Percentiles rank a stretch among this genome's conserved stretches.
Conservation (phyloP, 2,113 vertebrate species). For the Etheostoma spectabile region DNA sequence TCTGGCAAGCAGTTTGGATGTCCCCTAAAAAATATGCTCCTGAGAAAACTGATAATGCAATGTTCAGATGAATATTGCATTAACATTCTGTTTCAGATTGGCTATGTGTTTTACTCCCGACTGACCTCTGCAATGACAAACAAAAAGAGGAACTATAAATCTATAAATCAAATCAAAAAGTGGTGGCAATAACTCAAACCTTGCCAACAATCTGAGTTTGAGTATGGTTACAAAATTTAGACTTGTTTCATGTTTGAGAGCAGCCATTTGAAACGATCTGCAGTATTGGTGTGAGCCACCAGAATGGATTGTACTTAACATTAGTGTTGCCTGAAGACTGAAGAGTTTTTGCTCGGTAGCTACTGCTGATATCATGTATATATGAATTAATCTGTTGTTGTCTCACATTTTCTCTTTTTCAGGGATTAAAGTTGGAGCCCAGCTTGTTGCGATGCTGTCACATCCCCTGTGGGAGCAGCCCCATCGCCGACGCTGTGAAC, state of each 20-base stretch:
- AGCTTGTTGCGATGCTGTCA: constrained; percentile 92
- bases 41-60: too few relatives aligned
- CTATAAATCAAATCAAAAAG: too few relatives aligned
- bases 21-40: too few relatives aligned
- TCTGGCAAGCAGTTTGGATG: too few relatives aligned
- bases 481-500: constrained; percentile 80
- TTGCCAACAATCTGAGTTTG: too few relatives aligned
- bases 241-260: not conserved
- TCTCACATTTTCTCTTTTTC: constrained; percentile 44
- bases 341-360: not conserved
- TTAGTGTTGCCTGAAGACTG: not conserved
- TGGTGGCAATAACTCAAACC: too few relatives aligned
- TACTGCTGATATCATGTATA: not conserved
- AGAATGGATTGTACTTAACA: not conserved
- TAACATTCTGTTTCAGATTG: too few relatives aligned
- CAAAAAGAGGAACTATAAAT: too few relatives aligned
- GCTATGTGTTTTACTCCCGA: too few relatives aligned
- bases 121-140: too few relatives aligned
- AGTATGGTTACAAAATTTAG: too few relatives aligned
- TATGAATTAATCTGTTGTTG: not conserved
- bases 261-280: not conserved
- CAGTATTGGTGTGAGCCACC: not conserved
- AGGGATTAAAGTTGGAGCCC: constrained; percentile 88
- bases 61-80: too few relatives aligned
- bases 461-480: constrained; percentile 84